Conservation (phyloP, 2,888 invertebrate species). For the Philhelius pedissequus region DNA sequence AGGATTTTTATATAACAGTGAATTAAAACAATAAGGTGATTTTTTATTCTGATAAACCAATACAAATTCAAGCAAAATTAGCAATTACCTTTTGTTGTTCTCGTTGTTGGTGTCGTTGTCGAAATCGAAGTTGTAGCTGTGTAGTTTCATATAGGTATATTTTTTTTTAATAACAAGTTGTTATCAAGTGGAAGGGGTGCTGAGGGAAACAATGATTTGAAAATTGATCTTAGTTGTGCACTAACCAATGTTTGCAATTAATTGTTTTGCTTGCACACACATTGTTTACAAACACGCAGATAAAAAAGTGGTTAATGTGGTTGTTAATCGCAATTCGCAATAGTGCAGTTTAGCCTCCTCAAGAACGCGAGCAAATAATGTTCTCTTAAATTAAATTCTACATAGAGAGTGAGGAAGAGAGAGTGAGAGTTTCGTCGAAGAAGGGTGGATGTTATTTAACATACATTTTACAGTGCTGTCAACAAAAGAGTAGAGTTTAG, state of each 20-base stretch:
- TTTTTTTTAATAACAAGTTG: background rate
- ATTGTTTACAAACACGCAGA: slow-evolving; percentile 4
- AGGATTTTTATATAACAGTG: slow-evolving; percentile 13
- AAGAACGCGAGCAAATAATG: background rate
- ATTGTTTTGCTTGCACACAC: background rate
- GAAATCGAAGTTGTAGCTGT: no score
- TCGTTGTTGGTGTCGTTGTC: no score
- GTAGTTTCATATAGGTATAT: no score
- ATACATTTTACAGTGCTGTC: background rate
- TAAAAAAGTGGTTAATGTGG: background rate
- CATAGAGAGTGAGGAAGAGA: background rate
- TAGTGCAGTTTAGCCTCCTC: background rate
- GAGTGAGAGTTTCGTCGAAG: background rate
- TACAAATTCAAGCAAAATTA: background rate
- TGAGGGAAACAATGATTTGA: background rate
- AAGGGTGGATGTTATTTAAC: slow-evolving; percentile 24
- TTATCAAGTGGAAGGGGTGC: background rate
- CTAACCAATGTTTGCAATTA: slow-evolving; percentile 6
- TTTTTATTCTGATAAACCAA: background rate
- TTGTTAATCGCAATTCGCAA: no score
- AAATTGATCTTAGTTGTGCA: slow-evolving; percentile 7
- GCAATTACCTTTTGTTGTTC: slow-evolving; percentile 10
- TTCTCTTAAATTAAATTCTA: slow-evolving; percentile 5
- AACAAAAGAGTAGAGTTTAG: background rate
- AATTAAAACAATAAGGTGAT: slow-evolving; percentile 33